Evolutionary conservation across 2,797 vertebrate genomes (phyloP).

Genomic region (Staurois parvus): DNA sequence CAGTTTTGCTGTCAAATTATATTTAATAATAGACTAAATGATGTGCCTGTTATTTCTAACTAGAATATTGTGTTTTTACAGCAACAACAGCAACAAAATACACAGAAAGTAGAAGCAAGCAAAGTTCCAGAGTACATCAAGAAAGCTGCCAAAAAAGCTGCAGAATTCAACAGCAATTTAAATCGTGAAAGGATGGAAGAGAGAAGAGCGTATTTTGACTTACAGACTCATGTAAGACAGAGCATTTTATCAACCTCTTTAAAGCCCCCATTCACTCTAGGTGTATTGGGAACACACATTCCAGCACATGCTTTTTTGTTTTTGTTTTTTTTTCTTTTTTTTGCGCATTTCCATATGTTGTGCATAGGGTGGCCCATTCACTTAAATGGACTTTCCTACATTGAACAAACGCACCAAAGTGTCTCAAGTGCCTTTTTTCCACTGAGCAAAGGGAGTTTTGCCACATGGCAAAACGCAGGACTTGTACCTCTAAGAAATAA

Average conservation of each 20-base stretch:
- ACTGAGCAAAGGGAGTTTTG: no score
- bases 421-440: no score
- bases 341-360: no score
- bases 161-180: constrained; percentile 97
- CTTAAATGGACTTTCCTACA: no score
- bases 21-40: constrained; percentile 8
- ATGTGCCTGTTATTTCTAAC: neutral
- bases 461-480: no score
- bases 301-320: no score
- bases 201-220: constrained; percentile 96
- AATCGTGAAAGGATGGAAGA: constrained; percentile 98
- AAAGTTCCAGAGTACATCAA: constrained; percentile 99
- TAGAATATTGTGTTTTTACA: constrained; percentile 67
- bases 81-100: constrained; percentile 98
- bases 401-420: no score
- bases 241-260: neutral
- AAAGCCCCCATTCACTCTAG: no score
- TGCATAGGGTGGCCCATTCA: no score
- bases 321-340: no score
- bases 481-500: no score
- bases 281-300: no score
- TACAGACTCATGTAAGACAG: constrained; percentile 92
- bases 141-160: constrained; percentile 97
- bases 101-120: constrained; percentile 97
- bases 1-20: constrained; percentile 48